Evolutionary conservation across 2,888 invertebrate species (phyloP).

Genomic region (Cephus sareptanus): DNA sequence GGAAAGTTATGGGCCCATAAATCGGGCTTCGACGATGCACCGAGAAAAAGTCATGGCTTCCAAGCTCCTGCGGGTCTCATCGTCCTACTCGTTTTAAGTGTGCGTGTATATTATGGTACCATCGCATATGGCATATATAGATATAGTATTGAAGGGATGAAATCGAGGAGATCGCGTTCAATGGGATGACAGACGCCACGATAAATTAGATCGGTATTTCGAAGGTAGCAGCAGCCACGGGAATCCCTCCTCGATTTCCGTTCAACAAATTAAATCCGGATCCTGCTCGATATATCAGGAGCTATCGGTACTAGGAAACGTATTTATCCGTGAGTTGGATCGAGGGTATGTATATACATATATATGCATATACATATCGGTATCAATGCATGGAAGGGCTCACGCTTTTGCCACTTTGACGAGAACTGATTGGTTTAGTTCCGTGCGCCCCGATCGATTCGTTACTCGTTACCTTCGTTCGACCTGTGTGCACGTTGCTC

Average conservation of each 20-base stretch:
- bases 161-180: background rate
- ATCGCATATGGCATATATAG: background rate
- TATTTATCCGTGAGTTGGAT: background rate
- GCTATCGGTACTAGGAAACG: background rate
- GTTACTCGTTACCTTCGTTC: background rate
- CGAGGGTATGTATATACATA: background rate
- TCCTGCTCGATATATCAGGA: background rate
- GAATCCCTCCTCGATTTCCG: background rate
- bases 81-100: background rate
- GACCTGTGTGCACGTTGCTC: background rate
- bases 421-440: background rate
- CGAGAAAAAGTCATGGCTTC: background rate
- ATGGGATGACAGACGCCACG: background rate
- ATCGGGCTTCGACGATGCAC: slow-evolving; percentile 1
- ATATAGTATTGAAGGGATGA: background rate
- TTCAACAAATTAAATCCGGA: background rate
- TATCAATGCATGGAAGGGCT: background rate
- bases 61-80: background rate
- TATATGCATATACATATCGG: background rate
- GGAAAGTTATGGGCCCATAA: slow-evolving; percentile 21
- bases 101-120: background rate
- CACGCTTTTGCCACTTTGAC: background rate
- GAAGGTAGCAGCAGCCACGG: background rate
- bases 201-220: background rate
- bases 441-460: background rate